Evolutionary conservation across 2,888 invertebrate genomes (phyloP), one percentile per base, ranked within the genome.

Genomic region (Epicampocera succincta): DNA sequence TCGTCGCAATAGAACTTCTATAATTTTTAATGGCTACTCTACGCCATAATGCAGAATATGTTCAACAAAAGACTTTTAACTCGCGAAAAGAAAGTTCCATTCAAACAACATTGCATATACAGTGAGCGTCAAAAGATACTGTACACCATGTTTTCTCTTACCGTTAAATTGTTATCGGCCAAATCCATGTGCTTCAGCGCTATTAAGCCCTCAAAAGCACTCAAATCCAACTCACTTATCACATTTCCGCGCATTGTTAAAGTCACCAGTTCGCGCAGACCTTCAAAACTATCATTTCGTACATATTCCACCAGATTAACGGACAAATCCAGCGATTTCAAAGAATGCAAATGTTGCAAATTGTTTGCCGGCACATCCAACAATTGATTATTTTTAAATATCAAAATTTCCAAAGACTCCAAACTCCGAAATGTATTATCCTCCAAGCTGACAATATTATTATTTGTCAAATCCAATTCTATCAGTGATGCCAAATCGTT

Each of bases 141-240:
- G n/a, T 21, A 19, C 17, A 21, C 19, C 1, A 12, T 13, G 4
- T 15, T 40, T 17, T 4, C 19, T 88, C 89, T 92, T 56, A 93
- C 92, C 85, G 95, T 95, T 88, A 98, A 93, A 90, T 96, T 95
- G 91, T 97, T 97, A 89, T 96, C 95, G 84, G 95, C 94, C 83
- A 97, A 91, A 90, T 96, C 95, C 86, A 97, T 92, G 86, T 93
- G 93, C 81, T 94, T 94, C 58, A 98, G 90, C 58, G 94, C 93
- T 65, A 94, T 93, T 69, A 97, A 92, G 75, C 95, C 95, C 85
- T 95, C 94, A 85, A 97, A 94, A 60, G 95, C 95, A 84, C 94
- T 93, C 85, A 94, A 93, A 89, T 95, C 94, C 84, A 96, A 92
- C 82, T 93, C 93, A 74, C 93, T 92, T 86, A 98, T 94, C 65